These are phyloP conservation scores for Cynocephalus volans DNA, from an alignment of 2,113 vertebrate genomes.

Conservation along the genomic window DNA sequence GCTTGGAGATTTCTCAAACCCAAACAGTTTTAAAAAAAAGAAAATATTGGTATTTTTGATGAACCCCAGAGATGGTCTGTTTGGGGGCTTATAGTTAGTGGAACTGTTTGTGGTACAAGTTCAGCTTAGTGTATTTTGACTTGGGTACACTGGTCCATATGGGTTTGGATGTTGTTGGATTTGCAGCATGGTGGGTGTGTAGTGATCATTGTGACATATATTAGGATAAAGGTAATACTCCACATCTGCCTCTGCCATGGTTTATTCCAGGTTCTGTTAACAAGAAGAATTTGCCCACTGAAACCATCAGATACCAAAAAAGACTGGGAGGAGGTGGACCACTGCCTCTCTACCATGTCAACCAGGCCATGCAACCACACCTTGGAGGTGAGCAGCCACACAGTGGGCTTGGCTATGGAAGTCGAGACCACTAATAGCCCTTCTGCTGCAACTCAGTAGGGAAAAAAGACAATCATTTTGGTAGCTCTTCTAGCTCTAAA, in stretches of 20 bases:
- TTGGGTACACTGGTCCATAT: neutral
- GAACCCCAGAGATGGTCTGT: neutral
- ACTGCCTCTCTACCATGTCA: accelerated
- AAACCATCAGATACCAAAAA: neutral
- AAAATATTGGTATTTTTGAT: conserved; percentile 1
- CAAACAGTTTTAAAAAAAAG: neutral
- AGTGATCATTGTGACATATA: too few species aligned
- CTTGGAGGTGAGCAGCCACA: neutral
- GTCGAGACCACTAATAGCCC: neutral
- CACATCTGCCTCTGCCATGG: accelerated
- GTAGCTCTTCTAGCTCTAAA: neutral
- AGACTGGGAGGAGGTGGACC: neutral
- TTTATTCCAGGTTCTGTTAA: neutral
- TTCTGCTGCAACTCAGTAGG: neutral
- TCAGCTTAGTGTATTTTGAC: neutral
- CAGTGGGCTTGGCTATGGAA: neutral
- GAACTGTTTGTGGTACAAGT: neutral
- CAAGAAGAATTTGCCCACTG: neutral
- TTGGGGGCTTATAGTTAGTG: neutral
- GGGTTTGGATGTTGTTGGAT: neutral
- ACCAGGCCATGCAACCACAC: neutral
- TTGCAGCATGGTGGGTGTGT: neutral
- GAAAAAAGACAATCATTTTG: neutral
- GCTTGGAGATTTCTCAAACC: conserved; percentile 62
- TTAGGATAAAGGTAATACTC: neutral